Base-by-base conservation (phyloP, 1,140 invertebrate species). In the Cherax quadricarinatus region DNA sequence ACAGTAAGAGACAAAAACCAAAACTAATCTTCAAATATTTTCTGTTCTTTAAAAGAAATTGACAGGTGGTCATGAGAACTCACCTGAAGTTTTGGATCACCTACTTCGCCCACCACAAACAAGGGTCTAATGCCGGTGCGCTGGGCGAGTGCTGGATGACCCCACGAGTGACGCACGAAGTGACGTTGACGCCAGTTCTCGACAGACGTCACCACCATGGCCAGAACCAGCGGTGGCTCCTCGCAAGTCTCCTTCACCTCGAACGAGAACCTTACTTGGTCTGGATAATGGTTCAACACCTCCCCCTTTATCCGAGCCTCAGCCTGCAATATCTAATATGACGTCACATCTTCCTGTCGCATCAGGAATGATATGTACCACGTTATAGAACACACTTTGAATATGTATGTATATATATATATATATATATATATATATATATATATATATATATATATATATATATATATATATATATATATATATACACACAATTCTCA, bases 111-210 rank as follows among this genome's bases (percentile, higher is more conserved):
- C 24, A 92, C 48, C 5, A 92, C 48, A 51, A 92, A 92, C 41
- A 89, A 2, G 3, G 73, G 80, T 60, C 49, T 60, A 41, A 92
- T 73, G 4, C 87, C 82, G 10, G 87, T 79, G 51, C 30, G 66
- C 57, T 89, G 48, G 60, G 10, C 57, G 4, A 73, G 41, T 30
- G 80, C 53, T 53, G 75, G 75, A 24, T 85, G 85, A 41, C 86
- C 91, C 91, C 91, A 92, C 7, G 91, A 88, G 53, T 70, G 73
- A 10, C 91, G 78, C 5, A 92, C 62, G 60, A 88, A 82, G 80
- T 66, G 73, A 16, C 91, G 80, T 21, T 21, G 48, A 62, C 49
- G 30, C n/a, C 41, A 10, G 41, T 92, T 80, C 0, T 16, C 12
- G 7, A 79, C 51, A 14, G 91, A 75, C 21, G 86, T 92, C 86